A percentile compares a stretch with the other conserved stretches of the same genome.
Evolutionary conservation across 1,140 invertebrate genomes (phyloP).

Genomic region (Drosophila sp.): DNA sequence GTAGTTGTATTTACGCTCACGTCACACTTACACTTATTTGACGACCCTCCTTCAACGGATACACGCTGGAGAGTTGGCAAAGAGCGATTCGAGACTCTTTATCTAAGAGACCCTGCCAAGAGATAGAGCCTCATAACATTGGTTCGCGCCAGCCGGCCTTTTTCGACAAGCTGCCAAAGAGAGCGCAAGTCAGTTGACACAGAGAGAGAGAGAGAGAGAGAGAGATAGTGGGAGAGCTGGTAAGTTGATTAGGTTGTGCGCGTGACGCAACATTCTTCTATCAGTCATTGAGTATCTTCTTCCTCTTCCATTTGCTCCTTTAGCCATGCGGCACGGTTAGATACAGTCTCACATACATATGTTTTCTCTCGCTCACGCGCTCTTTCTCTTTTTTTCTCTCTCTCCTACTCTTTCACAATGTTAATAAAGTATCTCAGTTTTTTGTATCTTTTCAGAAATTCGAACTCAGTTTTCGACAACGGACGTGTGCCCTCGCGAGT

Average conservation of each 20-base stretch:
- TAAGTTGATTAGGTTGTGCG: constrained; percentile 25
- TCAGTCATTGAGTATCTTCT: constrained; percentile 34
- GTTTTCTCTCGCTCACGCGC: constrained; percentile 24
- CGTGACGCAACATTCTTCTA: constrained; percentile 65
- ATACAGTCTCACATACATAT: constrained; percentile 57
- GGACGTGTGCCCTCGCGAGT: too few relatives aligned
- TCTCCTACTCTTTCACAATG: not conserved
- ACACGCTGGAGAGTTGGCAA: constrained; percentile 32
- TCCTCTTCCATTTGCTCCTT: constrained; percentile 32
- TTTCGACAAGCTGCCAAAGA: constrained; percentile 43
- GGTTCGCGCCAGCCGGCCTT: constrained; percentile 57
- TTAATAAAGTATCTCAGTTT: constrained; percentile 19
- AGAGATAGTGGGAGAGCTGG: not conserved
- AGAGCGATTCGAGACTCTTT: not conserved
- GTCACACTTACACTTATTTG: constrained; percentile 53
- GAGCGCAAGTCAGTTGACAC: constrained; percentile 15
- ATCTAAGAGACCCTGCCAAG: constrained; percentile 11
- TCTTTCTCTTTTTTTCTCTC: constrained; percentile 16
- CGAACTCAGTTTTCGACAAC: too few relatives aligned
- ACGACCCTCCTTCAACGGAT: constrained; percentile 64
- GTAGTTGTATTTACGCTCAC: constrained; percentile 31
- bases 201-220: not conserved
- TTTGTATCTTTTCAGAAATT: too few relatives aligned
- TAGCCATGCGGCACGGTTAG: constrained; percentile 42
- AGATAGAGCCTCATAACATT: constrained; percentile 25